phyloP scores from a whole-genome alignment of 1,140 invertebrate genomes.

The Bombyx mandarina region DNA sequence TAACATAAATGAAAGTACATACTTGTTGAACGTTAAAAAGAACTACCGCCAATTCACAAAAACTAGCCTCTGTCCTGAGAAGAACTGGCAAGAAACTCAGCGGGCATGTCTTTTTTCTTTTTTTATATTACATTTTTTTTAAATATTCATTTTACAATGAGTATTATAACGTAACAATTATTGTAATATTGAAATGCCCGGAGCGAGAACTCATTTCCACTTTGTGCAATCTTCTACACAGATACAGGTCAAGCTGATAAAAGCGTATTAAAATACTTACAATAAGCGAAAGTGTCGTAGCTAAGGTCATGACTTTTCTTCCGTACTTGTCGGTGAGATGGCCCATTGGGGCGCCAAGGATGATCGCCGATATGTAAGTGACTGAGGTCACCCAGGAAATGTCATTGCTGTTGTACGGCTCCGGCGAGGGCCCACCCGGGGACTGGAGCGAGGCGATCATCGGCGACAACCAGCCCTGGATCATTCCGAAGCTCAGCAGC shows the following conservation, averaged over 20 bases:
- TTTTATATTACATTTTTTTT: too few relatives aligned
- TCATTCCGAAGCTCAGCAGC: slow-evolving; percentile 53
- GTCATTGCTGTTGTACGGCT: slow-evolving; percentile 35
- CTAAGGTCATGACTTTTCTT: slow-evolving; percentile 47
- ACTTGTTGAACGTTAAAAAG: too few relatives aligned
- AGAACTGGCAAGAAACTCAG: too few relatives aligned
- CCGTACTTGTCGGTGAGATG: slow-evolving; percentile 50
- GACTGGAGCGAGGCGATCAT: slow-evolving; percentile 52
- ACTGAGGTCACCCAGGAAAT: slow-evolving; percentile 58
- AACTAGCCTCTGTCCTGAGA: too few relatives aligned
- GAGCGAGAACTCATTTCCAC: too few relatives aligned
- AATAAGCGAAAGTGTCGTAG: slow-evolving; percentile 49
- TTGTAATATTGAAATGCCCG: too few relatives aligned
- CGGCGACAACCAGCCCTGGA: slow-evolving; percentile 56
- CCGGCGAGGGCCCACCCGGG: slow-evolving; percentile 28
- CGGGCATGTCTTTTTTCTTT: too few relatives aligned
- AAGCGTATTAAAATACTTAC: slow-evolving; percentile 29
- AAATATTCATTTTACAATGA: too few relatives aligned
- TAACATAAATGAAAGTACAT: too few relatives aligned
- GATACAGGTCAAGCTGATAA: neutral
- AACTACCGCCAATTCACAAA: too few relatives aligned
- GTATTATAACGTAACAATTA: too few relatives aligned
- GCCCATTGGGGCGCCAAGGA: slow-evolving; percentile 53
- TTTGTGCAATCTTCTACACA: too few relatives aligned
- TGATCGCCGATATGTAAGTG: slow-evolving; percentile 53